Evolutionary conservation across 2,797 vertebrate genomes (phyloP), one percentile per base, ranked within the genome.

Genomic region (Acropternis orthonyx): DNA sequence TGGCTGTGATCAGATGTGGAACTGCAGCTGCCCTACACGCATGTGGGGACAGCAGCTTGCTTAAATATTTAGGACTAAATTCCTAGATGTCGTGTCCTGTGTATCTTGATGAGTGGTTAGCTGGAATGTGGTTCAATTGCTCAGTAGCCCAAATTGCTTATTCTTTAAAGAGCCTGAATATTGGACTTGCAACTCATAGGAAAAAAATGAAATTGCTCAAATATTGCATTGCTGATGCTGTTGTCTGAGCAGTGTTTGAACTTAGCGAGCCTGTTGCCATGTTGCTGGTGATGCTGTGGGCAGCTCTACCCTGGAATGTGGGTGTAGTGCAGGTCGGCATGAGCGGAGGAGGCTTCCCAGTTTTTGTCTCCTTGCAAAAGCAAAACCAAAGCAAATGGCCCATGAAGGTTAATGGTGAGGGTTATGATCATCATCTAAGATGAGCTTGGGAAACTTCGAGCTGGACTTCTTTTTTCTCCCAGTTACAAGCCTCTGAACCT

Each of bases 391-490:
- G n/a, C 1, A 0, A 19, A 41, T n/a, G 0, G 3, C 37, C 63
- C 28, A 7, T 56, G 63, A 83, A 74, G 68, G 26, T 67, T 58
- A 26, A 51, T 14, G 20, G 12, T 66, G 32, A 24, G 34, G 34
- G 30, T 26, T 61, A 24, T 52, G 58, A 48, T 69, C 48, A 11
- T 77, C 54, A 20, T 71, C 43, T 63, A 51, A 43, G 84, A 96
- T 13, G 18, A 67, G 46, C n/a, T 65, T 15, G 26, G 80, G 74
- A 91, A 91, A 72, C 76, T 92, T 76, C 83, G 94, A 94, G 86
- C 89, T 26, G 7, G 14, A 41, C 58, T 90, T 84, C 69, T n/a
- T n/a, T 86, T 94, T 68, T 83, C 89, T 92, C 43, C 36, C 30
- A 14, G 8, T 63, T 59, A 44, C 26, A 44, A 72, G 54, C 65